Percentiles rank a stretch among this genome's conserved stretches.
These are phyloP conservation scores for Eupithecia abbreviata DNA, from an alignment of 2,888 invertebrate genomes.

Conservation along the genomic window DNA sequence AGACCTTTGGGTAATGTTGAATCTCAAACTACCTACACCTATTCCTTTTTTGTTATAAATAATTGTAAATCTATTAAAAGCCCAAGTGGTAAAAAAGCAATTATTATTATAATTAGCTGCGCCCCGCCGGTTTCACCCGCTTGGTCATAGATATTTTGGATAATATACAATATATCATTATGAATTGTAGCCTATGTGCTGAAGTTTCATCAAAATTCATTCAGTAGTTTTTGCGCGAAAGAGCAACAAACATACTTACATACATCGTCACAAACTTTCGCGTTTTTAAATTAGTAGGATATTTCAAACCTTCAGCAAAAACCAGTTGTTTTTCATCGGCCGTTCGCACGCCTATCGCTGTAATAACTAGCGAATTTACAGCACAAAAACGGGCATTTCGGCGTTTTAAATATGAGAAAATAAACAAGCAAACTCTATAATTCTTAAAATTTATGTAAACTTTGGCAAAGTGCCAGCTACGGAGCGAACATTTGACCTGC, in stretches of 20 bases:
- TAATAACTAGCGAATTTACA: slow-evolving; percentile 31
- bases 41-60: not conserved
- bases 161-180: too few species aligned
- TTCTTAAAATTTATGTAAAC: not conserved
- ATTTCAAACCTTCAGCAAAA: slow-evolving; percentile 11
- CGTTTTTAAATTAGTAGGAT: not conserved
- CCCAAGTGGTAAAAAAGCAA: not conserved
- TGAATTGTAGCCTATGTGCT: too few species aligned
- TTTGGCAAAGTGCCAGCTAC: slow-evolving; percentile 22
- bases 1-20: not conserved
- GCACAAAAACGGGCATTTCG: slow-evolving; percentile 33
- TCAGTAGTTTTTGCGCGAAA: too few species aligned
- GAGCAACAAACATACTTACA: too few species aligned
- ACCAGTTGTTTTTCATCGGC: slow-evolving; percentile 18
- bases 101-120: not conserved
- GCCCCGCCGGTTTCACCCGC: too few species aligned
- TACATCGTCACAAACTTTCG: too few species aligned
- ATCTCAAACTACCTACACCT: not conserved
- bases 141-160: too few species aligned
- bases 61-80: not conserved
- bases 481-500: not conserved
- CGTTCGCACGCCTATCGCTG: slow-evolving; percentile 23
- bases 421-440: slow-evolving; percentile 34
- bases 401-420: slow-evolving; percentile 39
- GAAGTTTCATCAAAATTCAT: too few species aligned